phyloP scores from a whole-genome alignment of 2,888 invertebrate species.

The Thecophora atra region DNA sequence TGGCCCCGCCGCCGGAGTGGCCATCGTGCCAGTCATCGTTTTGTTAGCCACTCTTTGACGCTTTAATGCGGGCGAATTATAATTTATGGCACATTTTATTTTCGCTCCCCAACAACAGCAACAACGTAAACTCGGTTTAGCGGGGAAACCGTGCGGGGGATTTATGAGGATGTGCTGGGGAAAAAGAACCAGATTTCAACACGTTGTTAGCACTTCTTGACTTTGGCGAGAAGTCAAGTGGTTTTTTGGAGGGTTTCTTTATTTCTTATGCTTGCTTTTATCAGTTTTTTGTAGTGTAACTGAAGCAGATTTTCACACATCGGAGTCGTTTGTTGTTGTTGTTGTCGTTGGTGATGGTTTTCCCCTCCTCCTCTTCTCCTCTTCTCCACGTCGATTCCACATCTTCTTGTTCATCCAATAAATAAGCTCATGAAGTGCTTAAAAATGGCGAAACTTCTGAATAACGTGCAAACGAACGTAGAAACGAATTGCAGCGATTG shows the following conservation, averaged over 20 bases:
- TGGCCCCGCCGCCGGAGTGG: not conserved
- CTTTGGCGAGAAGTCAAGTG: slow-evolving; percentile 35
- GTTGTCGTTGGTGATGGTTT: not conserved
- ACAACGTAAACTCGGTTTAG: not conserved
- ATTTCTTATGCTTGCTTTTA: too few species aligned
- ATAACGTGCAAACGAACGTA: not conserved
- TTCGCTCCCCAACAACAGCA: slow-evolving; percentile 12
- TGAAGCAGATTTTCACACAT: slow-evolving; percentile 14
- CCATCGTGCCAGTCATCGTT: not conserved
- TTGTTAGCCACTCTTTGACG: slow-evolving; percentile 35
- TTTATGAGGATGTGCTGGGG: not conserved
- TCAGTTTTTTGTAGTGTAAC: not conserved
- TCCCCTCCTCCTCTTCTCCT: too few species aligned
- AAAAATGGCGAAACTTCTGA: slow-evolving; percentile 2
- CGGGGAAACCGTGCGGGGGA: too few species aligned
- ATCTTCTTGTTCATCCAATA: not conserved
- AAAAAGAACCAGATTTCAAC: slow-evolving; percentile 23
- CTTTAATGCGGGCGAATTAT: slow-evolving; percentile 43
- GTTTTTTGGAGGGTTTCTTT: slow-evolving; percentile 8
- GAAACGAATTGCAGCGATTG: not conserved
- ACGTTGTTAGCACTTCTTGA: slow-evolving; percentile 13
- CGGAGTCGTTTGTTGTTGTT: not conserved
- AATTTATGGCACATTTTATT: slow-evolving; percentile 43
- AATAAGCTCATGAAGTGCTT: not conserved
- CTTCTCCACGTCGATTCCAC: too few species aligned